Percentiles rank a stretch among this genome's conserved stretches.
Evolutionary conservation across 2,888 invertebrate species (phyloP).

Genomic region (Melieria picta): DNA sequence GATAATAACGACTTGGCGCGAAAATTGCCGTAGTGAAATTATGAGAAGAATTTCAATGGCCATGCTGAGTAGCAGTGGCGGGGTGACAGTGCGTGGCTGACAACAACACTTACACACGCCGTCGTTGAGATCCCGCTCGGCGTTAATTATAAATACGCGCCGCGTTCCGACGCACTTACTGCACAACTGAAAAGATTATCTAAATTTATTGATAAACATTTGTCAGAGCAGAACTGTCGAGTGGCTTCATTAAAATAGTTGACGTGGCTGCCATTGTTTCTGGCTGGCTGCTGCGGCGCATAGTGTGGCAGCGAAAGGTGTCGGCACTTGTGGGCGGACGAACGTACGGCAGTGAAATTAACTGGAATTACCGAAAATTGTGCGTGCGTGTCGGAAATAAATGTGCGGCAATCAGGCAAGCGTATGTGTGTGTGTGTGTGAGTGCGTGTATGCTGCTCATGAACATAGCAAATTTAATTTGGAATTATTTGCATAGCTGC

Average conservation of each 20-base stretch:
- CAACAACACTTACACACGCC: background rate
- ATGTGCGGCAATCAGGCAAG: constrained; percentile 2
- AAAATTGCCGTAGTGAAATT: constrained; percentile 14
- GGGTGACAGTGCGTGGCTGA: background rate
- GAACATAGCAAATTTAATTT: too few species aligned
- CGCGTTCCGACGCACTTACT: background rate
- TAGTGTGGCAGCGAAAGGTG: background rate
- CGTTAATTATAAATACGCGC: too few species aligned
- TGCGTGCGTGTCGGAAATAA: constrained; percentile 9
- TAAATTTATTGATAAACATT: constrained; percentile 22
- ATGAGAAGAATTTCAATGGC: constrained; percentile 27
- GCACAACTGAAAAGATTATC: background rate
- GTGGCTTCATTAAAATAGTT: too few species aligned
- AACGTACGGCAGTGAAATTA: constrained; percentile 10
- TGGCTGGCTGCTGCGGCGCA: background rate
- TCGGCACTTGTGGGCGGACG: background rate
- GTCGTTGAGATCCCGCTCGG: too few species aligned
- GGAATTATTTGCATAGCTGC: too few species aligned
- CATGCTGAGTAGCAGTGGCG: background rate
- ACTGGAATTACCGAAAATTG: constrained; percentile 26
- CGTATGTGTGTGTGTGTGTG: background rate
- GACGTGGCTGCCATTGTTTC: background rate
- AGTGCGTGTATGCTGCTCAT: background rate
- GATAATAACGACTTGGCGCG: constrained; percentile 16
- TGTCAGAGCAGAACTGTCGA: background rate